phyloP scores from a whole-genome alignment of 2,113 vertebrate genomes.

The Festucalex cinctus region DNA sequence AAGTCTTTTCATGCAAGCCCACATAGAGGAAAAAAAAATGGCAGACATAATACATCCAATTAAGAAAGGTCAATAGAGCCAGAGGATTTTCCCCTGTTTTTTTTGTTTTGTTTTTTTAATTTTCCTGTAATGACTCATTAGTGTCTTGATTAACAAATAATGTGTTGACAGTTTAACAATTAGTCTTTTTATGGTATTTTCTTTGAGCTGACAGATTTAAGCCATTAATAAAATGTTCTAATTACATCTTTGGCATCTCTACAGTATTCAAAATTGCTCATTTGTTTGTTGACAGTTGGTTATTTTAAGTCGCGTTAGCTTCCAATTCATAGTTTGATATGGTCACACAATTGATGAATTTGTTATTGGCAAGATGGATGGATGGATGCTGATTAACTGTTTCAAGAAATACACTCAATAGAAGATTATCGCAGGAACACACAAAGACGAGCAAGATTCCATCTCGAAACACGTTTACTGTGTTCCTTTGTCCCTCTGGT shows the following conservation, averaged over 20 bases:
- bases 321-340: not conserved
- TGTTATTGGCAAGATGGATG: not conserved
- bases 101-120: too few species aligned
- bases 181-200: constrained; percentile 4
- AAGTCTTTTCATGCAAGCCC: not conserved
- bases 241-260: constrained; percentile 9
- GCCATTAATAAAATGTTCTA: constrained; percentile 20
- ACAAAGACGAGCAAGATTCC: not conserved
- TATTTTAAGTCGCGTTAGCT: not conserved
- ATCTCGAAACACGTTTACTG: constrained; percentile 1
- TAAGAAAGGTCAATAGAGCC: constrained; percentile 16
- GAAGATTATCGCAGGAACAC: not conserved
- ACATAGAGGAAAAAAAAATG: not conserved
- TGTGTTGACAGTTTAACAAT: constrained; percentile 10
- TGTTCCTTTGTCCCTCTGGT: constrained; percentile 21
- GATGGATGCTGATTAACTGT: not conserved
- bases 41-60: constrained; percentile 15
- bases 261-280: constrained; percentile 8
- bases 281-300: not conserved
- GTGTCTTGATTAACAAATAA: constrained; percentile 19
- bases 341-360: not conserved
- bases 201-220: constrained; percentile 18
- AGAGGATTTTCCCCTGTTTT: not conserved
- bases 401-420: not conserved
- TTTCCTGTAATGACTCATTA: constrained; percentile 33